These are phyloP conservation scores for Acanthoscelides obtectus DNA, from an alignment of 2,888 invertebrate species.

Conservation along the genomic window DNA sequence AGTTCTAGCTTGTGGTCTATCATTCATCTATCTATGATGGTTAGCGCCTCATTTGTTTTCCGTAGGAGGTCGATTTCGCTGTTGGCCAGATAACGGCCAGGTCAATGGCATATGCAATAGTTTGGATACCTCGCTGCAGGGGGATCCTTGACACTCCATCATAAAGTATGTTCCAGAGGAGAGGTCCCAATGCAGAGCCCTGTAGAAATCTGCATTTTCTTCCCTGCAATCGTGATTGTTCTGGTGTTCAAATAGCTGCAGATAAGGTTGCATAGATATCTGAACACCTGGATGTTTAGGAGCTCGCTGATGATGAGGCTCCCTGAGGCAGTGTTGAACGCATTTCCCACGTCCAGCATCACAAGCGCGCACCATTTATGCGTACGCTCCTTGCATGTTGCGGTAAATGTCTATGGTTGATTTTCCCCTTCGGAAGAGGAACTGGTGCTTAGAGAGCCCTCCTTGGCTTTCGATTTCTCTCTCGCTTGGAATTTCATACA, in stretches of 20 bases:
- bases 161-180: constrained; percentile 5
- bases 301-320: not conserved
- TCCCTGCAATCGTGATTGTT: not conserved
- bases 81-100: constrained; percentile 4
- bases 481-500: constrained; percentile 2
- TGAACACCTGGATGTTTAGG: not conserved
- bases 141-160: not conserved
- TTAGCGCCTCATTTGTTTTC: not conserved
- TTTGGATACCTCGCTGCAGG: not conserved
- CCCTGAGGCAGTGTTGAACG: constrained; percentile 4
- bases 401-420: not conserved
- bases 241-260: constrained; percentile 1
- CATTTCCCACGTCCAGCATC: constrained; percentile 5
- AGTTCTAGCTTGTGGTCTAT: not conserved
- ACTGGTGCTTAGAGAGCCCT: not conserved
- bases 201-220: constrained; percentile 1
- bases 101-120: constrained; percentile 7
- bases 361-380: constrained; percentile 2
- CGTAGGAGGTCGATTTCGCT: not conserved
- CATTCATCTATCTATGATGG: constrained; percentile 1
- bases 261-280: not conserved
- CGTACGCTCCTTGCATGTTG: not conserved
- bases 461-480: not conserved
- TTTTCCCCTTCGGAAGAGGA: constrained; percentile 1
- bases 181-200: constrained; percentile 4